Conservation (phyloP, 2,888 invertebrate species). For the Tineola bisselliella region DNA sequence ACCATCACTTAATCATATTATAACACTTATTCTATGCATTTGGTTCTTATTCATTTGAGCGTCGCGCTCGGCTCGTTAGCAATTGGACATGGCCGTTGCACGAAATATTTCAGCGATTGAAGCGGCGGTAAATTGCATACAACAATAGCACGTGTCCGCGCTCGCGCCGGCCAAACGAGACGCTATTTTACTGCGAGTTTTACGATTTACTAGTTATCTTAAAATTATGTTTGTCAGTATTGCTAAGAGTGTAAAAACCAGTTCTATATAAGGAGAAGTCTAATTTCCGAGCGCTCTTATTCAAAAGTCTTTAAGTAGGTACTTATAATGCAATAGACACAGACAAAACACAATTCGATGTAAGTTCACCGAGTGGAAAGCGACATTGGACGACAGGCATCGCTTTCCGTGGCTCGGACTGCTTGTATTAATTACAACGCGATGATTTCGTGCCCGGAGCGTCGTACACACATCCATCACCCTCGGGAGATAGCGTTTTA, state of each 20-base stretch:
- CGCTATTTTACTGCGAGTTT: constrained; percentile 50
- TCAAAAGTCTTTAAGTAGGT: neutral
- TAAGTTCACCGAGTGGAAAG: constrained; percentile 49
- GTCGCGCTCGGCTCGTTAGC: constrained; percentile 65
- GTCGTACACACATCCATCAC: constrained; percentile 56
- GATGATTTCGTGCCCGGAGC: constrained; percentile 38
- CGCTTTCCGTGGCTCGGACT: constrained; percentile 9
- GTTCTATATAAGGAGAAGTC: constrained; percentile 6
- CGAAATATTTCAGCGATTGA: constrained; percentile 69
- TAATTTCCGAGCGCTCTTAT: constrained; percentile 5
- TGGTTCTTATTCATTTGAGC: constrained; percentile 64
- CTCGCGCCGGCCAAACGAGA: constrained; percentile 28
- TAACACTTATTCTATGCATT: constrained; percentile 38
- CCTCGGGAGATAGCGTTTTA: constrained; percentile 57
- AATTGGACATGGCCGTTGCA: constrained; percentile 66
- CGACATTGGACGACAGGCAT: constrained; percentile 50
- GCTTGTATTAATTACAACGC: constrained; percentile 55
- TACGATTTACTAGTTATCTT: constrained; percentile 61
- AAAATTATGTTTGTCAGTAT: constrained; percentile 44
- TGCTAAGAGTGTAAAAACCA: constrained; percentile 18
- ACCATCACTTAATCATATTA: constrained; percentile 13
- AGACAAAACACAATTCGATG: constrained; percentile 45
- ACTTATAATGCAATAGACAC: constrained; percentile 5
- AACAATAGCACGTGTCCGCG: constrained; percentile 53
- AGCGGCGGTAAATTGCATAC: constrained; percentile 59